These are phyloP conservation scores for Callitettix versicolor DNA, from an alignment of 1,140 invertebrate genomes.

Conservation along the genomic window DNA sequence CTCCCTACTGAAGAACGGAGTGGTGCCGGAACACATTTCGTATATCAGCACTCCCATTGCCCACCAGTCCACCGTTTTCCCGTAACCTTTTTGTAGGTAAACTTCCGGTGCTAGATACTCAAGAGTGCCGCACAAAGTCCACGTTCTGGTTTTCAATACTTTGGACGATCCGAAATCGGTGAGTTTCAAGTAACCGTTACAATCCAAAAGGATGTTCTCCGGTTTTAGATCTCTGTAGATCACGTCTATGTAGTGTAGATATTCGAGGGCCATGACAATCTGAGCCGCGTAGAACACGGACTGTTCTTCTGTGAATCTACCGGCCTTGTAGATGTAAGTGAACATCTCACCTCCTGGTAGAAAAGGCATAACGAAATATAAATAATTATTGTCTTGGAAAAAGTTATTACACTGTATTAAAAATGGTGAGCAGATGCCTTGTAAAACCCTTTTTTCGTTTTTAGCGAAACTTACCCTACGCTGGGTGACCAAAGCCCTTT, in stretches of 20 bases:
- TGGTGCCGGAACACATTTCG: constrained; percentile 72
- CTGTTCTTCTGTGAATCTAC: constrained; percentile 66
- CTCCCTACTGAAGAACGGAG: constrained; percentile 73
- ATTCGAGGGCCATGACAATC: constrained; percentile 84
- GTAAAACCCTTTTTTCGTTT: constrained; percentile 78
- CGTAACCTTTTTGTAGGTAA: constrained; percentile 90
- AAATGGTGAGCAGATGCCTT: constrained; percentile 71
- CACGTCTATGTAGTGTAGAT: constrained; percentile 80
- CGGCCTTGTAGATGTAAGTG: constrained; percentile 43
- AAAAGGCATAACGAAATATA: constrained; percentile 74
- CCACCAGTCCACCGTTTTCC: constrained; percentile 95
- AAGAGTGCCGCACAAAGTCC: constrained; percentile 91
- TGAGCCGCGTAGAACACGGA: constrained; percentile 88
- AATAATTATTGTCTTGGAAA: constrained; percentile 76
- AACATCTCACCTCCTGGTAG: constrained; percentile 78
- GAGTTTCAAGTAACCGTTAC: not conserved
- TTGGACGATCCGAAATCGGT: constrained; percentile 19
- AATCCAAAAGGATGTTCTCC: constrained; percentile 73
- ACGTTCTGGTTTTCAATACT: constrained; percentile 42
- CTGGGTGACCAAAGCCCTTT: constrained; percentile 71
- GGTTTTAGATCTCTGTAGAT: constrained; percentile 92
- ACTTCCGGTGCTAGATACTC: constrained; percentile 94
- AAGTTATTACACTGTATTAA: constrained; percentile 69
- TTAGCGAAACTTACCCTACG: constrained; percentile 78
- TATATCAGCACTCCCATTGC: constrained; percentile 79